Conservation (phyloP, 2,113 vertebrate genomes). For the Glaucidium brasilianum region DNA sequence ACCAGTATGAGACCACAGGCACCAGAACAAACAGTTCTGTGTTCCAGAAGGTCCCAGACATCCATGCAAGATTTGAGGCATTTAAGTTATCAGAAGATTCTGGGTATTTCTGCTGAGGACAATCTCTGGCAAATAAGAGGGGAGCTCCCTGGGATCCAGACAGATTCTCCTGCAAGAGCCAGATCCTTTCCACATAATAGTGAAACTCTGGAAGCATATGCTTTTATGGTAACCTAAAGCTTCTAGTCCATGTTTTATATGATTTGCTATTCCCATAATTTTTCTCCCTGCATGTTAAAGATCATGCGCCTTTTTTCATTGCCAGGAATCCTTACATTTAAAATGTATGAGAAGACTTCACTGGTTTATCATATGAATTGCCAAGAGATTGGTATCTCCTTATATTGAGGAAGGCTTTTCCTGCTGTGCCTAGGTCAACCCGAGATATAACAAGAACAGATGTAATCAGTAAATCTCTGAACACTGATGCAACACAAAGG, state of each 20-base stretch:
- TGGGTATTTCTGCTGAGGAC: not conserved
- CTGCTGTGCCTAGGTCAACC: not conserved
- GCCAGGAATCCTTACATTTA: not conserved
- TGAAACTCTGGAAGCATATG: not conserved
- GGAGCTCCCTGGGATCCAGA: not conserved
- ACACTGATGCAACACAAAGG: not conserved
- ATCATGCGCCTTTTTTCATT: not conserved
- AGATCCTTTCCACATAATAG: not conserved
- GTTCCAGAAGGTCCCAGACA: not conserved
- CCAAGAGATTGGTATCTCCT: not conserved
- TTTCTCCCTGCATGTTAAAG: not conserved
- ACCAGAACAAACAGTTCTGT: not conserved
- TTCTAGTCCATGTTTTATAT: not conserved
- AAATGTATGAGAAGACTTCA: not conserved
- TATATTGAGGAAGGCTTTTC: not conserved
- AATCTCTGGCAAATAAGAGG: not conserved
- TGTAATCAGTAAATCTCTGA: not conserved
- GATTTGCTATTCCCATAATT: not conserved
- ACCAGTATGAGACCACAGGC: accelerated
- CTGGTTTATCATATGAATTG: not conserved
- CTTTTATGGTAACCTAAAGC: not conserved
- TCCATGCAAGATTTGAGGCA: not conserved
- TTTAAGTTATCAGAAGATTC: not conserved
- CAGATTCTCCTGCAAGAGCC: not conserved
- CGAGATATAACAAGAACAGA: not conserved